Evolutionary conservation across 2,888 invertebrate genomes (phyloP), one percentile per base, ranked within the genome.

Genomic region (Clivina fossor): DNA sequence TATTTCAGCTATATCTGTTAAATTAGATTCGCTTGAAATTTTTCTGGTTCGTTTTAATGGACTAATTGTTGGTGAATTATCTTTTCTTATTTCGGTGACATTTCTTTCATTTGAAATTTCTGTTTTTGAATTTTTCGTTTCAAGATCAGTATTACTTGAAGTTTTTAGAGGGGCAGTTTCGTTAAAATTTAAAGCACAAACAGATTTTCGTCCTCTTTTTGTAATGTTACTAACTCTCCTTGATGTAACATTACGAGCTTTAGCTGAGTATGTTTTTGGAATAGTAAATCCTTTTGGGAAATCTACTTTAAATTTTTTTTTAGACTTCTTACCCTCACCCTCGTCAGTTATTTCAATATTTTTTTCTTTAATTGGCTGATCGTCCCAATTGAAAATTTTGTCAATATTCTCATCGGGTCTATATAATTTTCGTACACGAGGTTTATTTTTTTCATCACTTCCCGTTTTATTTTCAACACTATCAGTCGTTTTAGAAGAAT

Each of bases 151-250:
- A 35, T 13, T 35, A 35, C 8, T 8, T 8, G 11, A 8, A 8
- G 15, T 35, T 35, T 35, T 35, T 15, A 13, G n/a, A n/a, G 49
- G 30, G 13, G 38, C 40, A 20, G 38, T 19, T 11, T 22, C 30
- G 9, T 16, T 19, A 30, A 49, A 49, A n/a, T 26, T 30, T 30
- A 49, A 30, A 13, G 18, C 26, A 9, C 8, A 16, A 19, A 18
- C 49, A 3, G 49, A 49, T 30, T 30, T 38, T 49, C 49, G n/a
- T n/a, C n/a, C n/a, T n/a, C n/a, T n/a, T n/a, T n/a, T 40, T 18
- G 37, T 46, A 19, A n/a, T 49, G 22, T 18, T 48, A 28, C 3
- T 38, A 11, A 11, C 40, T 11, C 9, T n/a, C 11, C 19, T 22
- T 33, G 5, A 9, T 9, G 9, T 16, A 15, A 19, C 19, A 26